Base-by-base conservation (phyloP, 2,113 vertebrate species). In the Oryzias curvinotus region DNA sequence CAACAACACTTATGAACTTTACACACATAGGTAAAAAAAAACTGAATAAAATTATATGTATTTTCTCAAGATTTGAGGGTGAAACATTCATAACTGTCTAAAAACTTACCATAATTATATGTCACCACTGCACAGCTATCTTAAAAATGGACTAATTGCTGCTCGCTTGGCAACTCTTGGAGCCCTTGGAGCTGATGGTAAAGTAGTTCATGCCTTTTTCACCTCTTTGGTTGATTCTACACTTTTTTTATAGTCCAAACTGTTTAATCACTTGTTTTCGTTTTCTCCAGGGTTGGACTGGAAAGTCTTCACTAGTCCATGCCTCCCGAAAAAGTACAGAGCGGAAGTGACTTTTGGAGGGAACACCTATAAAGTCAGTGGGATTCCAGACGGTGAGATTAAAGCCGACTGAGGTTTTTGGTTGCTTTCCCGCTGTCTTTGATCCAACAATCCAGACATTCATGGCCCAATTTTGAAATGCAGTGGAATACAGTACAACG, bases 131-230 rank as follows among this genome's bases (percentile, higher is more conserved):
- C 76, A 53, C 79, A 99, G 97, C 87, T 99, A 99, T 87, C 90
- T 99, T 87, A 96, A 96, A 50, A 95, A 98, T 87, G 97, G 97
- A 83, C 87, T 99, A 57, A 92, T 93, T 85, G 95, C 93, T 36
- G 95, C 95, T 79, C 93, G 97, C 78, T 85, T 96, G 50, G 94
- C 95, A 60, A 95, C 93, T 0, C 92, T 99, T 58, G 96, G 96
- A 83, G 97, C 95, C 51, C 90, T 96, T 71, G 92, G 93, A 76
- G 87, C 86, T 36, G 91, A 95, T 91, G 95, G 97, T 98, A 94
- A 5, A 57, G 56, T 41, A 48, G 61, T 53, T 42, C 21, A 4
- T 5, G 36, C 41, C 18, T 53, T 54, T 8, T 43, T 62, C 18
- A 60, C 28, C 0, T 62, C 15, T 42, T 16, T 45, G 3, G 36